Conservation (phyloP, 2,113 vertebrate genomes). For the Peromyscus maniculatus region DNA sequence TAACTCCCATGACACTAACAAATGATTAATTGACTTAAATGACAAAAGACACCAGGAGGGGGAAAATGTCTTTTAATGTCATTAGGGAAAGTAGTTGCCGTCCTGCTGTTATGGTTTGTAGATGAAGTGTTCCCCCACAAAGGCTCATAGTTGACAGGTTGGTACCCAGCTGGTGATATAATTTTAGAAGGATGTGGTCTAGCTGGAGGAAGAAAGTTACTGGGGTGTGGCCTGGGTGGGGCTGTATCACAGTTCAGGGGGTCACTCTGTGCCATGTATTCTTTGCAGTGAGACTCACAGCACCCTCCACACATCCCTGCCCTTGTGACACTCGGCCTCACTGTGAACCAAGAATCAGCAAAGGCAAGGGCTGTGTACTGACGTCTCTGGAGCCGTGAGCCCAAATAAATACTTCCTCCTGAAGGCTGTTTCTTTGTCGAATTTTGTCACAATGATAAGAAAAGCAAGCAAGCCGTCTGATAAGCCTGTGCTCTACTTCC, state of each 20-base stretch:
- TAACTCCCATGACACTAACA: slow-evolving; percentile 28
- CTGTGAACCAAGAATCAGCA: background rate
- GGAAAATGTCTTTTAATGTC: background rate
- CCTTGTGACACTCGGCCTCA: background rate
- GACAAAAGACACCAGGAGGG: slow-evolving; percentile 18
- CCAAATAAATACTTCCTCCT: background rate
- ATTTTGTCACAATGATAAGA: background rate
- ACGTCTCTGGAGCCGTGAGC: background rate
- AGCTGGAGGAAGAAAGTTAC: background rate
- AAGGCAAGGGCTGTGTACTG: background rate
- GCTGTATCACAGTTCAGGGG: background rate
- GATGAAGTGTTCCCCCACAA: background rate
- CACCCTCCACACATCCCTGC: background rate
- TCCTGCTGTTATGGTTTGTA: background rate
- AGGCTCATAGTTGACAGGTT: background rate
- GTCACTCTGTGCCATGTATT: background rate
- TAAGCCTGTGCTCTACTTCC: slow-evolving; percentile 44
- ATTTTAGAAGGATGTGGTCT: too few relatives aligned
- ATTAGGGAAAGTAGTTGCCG: background rate
- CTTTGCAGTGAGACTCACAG: background rate
- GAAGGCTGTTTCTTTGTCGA: background rate
- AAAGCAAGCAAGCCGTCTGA: background rate
- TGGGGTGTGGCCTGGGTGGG: background rate
- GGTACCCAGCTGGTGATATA: background rate
- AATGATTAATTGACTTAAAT: background rate